phyloP scores from a whole-genome alignment of 2,797 vertebrate species.

The Lepidocolaptes lacrymiger region DNA sequence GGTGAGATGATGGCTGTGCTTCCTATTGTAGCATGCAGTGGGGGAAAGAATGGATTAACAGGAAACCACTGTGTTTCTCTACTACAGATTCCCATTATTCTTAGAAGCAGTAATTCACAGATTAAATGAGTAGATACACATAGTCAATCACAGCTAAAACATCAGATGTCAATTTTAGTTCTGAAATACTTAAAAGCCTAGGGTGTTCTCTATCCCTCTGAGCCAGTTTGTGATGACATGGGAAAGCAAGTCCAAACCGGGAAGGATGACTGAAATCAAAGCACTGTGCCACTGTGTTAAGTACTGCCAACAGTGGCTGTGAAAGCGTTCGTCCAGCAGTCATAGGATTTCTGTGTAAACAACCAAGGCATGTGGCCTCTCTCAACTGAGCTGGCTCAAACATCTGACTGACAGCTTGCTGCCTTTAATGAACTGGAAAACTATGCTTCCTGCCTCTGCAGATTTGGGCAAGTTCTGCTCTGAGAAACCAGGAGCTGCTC shows the following conservation, averaged over 20 bases:
- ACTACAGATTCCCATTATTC: background rate
- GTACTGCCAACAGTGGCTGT: slow-evolving; percentile 40
- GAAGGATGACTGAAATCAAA: slow-evolving; percentile 60
- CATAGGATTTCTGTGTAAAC: slow-evolving; percentile 64
- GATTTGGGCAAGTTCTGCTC: background rate
- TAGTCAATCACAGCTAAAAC: background rate
- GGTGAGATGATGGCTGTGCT: background rate
- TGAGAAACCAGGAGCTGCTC: background rate
- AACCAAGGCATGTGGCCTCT: slow-evolving; percentile 46
- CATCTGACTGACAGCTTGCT: slow-evolving; percentile 55
- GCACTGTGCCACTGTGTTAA: slow-evolving; percentile 41
- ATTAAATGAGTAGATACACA: background rate
- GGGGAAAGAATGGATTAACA: background rate
- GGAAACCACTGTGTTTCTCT: background rate
- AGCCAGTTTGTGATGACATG: slow-evolving; percentile 18
- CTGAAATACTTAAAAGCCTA: background rate
- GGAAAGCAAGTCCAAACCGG: background rate
- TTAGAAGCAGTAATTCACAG: background rate
- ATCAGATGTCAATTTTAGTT: background rate
- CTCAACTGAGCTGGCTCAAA: background rate
- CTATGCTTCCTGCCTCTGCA: background rate
- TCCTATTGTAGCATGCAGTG: background rate
- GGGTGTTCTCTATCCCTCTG: background rate
- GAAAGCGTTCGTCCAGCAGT: background rate
- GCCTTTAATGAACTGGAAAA: slow-evolving; percentile 64